A percentile compares a stretch with the other conserved stretches of the same genome.
These are phyloP conservation scores for Xestia xanthographa DNA, from an alignment of 2,888 invertebrate genomes.

Conservation along the genomic window DNA sequence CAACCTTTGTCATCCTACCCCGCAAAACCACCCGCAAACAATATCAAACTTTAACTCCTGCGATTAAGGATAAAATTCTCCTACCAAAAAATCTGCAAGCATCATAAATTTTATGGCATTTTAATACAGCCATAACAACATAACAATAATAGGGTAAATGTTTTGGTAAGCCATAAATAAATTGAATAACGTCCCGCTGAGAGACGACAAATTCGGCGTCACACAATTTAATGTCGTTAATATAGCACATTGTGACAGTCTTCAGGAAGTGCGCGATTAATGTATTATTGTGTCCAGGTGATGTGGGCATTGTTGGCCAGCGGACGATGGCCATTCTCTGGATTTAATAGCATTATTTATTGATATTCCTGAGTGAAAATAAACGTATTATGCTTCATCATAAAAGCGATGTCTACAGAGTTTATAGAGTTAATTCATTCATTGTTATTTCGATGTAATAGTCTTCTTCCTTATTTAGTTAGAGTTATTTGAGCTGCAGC, in stretches of 20 bases:
- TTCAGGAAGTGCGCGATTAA: conserved; percentile 51
- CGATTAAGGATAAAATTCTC: conserved; percentile 59
- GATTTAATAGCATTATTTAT: conserved; percentile 29
- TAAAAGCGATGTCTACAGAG: not conserved
- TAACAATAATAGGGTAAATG: conserved; percentile 90
- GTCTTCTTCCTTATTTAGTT: not conserved
- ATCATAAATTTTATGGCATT: conserved; percentile 89
- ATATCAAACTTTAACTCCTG: conserved; percentile 63
- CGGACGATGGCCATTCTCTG: conserved; percentile 6
- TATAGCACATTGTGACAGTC: conserved; percentile 67
- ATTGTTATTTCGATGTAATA: conserved; percentile 2
- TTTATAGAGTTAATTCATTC: not conserved
- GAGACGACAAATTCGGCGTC: conserved; percentile 82
- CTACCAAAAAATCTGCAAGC: conserved; percentile 77
- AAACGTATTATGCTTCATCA: conserved; percentile 1
- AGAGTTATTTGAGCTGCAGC: not conserved
- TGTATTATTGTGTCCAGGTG: conserved; percentile 46
- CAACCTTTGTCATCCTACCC: conserved; percentile 87
- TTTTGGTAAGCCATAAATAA: conserved; percentile 90
- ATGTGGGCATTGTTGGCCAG: conserved; percentile 15
- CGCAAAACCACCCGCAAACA: conserved; percentile 53
- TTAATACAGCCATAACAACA: conserved; percentile 90
- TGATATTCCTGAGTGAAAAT: conserved; percentile 7
- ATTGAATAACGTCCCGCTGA: conserved; percentile 83
- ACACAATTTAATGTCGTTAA: conserved; percentile 71